These are phyloP conservation scores for Puntigrus tetrazona DNA, from an alignment of 2,113 vertebrate genomes.

Conservation along the genomic window DNA sequence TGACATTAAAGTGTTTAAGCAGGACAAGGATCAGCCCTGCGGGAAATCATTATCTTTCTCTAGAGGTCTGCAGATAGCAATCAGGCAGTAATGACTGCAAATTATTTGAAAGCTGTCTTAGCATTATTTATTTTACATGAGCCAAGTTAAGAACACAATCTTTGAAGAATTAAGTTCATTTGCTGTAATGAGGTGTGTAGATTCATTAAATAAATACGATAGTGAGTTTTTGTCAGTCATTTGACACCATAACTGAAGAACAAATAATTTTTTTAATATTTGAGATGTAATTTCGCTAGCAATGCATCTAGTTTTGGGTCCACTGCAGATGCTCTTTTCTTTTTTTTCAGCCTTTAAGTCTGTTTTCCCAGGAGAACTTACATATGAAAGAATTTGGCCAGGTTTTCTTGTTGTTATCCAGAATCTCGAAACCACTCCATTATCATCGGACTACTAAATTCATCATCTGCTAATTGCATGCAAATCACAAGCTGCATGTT, in stretches of 20 bases:
- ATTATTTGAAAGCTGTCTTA: conserved; percentile 22
- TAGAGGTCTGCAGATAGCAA: conserved; percentile 33
- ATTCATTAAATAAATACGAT: not conserved
- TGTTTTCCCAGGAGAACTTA: not conserved
- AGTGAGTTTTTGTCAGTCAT: not conserved
- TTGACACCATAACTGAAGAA: not conserved
- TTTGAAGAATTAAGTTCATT: not conserved
- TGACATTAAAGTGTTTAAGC: conserved; percentile 28
- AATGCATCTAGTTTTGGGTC: not conserved
- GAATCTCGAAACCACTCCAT: not conserved
- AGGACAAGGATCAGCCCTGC: conserved; percentile 37
- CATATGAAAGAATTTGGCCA: not conserved
- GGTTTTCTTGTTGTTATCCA: not conserved
- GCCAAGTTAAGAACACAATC: not conserved
- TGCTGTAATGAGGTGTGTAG: not conserved
- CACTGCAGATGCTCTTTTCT: not conserved
- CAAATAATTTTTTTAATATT: not conserved
- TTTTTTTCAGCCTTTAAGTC: not conserved
- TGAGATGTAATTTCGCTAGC: not conserved
- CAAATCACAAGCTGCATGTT: conserved; percentile 9
- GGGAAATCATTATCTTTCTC: conserved; percentile 33
- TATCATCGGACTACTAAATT: not conserved
- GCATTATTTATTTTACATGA: not conserved
- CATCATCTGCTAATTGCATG: conserved; percentile 17
- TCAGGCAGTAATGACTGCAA: conserved; percentile 27